Evolutionary conservation across 2,797 vertebrate species (phyloP).

Genomic region (Acestrorhynchus altus): DNA sequence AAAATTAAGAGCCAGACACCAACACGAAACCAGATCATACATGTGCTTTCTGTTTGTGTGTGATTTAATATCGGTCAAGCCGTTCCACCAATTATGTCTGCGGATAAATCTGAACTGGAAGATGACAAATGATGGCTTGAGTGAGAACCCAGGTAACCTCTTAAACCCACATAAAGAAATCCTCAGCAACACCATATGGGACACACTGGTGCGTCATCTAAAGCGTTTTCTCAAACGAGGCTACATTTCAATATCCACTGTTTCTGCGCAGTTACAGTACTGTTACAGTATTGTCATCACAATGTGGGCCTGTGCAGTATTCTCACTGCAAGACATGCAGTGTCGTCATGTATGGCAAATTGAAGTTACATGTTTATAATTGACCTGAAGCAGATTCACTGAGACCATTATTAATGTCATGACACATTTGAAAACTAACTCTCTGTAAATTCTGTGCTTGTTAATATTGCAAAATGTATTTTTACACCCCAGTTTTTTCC

Average conservation of each 20-base stretch:
- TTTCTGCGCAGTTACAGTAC: not conserved
- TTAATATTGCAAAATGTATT: too few relatives aligned
- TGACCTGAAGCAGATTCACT: too few relatives aligned
- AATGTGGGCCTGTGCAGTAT: too few relatives aligned
- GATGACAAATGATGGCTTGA: not conserved
- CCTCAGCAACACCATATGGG: not conserved
- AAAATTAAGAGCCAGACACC: constrained; percentile 12
- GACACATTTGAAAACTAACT: too few relatives aligned
- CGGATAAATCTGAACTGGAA: not conserved
- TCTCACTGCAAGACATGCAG: too few relatives aligned
- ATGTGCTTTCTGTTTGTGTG: not conserved
- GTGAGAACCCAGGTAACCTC: not conserved
- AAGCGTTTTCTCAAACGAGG: constrained; percentile 21
- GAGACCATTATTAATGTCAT: too few relatives aligned
- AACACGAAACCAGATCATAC: not conserved
- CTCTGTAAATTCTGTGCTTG: too few relatives aligned
- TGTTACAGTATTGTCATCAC: too few relatives aligned
- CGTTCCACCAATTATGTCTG: not conserved
- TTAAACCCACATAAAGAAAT: not conserved
- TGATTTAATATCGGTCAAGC: not conserved
- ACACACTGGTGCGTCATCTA: not conserved
- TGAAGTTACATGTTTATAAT: too few relatives aligned
- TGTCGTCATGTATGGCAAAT: too few relatives aligned
- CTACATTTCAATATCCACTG: not conserved
- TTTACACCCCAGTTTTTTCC: too few relatives aligned